phyloP scores from a whole-genome alignment of 2,797 vertebrate species.

The Rhabdomys pumilio region DNA sequence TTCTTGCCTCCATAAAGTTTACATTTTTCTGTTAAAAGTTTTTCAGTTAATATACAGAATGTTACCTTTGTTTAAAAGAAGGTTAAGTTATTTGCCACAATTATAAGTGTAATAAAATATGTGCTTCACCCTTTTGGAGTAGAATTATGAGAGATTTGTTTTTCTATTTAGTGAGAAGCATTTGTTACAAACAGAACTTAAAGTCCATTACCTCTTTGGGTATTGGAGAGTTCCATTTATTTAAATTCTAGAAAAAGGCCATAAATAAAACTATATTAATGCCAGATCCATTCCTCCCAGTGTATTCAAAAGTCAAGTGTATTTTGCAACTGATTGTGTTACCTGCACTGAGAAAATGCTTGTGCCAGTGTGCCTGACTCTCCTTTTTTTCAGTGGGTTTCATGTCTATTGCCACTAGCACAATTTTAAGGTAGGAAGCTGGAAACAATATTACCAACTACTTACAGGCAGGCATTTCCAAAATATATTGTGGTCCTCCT shows the following conservation, averaged over 20 bases:
- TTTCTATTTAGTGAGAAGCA: neutral
- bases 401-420: neutral
- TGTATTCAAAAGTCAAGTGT: neutral
- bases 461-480: neutral
- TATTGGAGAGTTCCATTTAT: neutral
- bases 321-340: constrained; percentile 1
- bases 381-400: neutral
- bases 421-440: neutral
- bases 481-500: neutral
- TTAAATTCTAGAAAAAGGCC: constrained; percentile 41
- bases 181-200: neutral
- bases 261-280: neutral
- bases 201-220: neutral
- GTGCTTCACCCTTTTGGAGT: neutral
- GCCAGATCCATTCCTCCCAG: neutral
- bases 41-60: neutral
- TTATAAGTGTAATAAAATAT: neutral
- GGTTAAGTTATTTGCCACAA: neutral
- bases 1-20: neutral
- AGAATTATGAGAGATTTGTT: neutral
- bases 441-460: neutral
- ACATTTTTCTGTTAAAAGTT: neutral
- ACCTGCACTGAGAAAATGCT: neutral
- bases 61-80: neutral
- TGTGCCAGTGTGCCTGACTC: neutral